Evolutionary conservation across 1,140 invertebrate genomes (phyloP).

Genomic region (Harlomillsia oculata): DNA sequence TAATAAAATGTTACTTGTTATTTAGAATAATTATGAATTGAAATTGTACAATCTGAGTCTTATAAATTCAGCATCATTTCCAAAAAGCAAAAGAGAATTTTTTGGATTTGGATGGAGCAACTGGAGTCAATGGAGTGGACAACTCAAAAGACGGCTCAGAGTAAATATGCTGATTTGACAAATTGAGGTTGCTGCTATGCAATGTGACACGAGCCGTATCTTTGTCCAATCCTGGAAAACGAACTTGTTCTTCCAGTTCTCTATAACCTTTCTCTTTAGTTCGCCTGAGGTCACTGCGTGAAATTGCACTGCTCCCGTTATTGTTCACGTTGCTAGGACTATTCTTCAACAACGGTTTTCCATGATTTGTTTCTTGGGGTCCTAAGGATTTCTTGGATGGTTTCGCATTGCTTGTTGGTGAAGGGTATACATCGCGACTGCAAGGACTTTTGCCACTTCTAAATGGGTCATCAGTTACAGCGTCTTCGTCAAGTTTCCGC

Average conservation of each 20-base stretch:
- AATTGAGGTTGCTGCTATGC: conserved; percentile 27
- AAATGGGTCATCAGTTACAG: not conserved
- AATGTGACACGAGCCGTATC: conserved; percentile 43
- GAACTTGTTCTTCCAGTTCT: conserved; percentile 47
- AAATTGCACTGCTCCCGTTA: not conserved
- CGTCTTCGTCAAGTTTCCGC: conserved; percentile 21
- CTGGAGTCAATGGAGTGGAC: not conserved
- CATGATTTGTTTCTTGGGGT: not conserved
- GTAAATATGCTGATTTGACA: conserved; percentile 35
- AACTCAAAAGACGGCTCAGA: conserved; percentile 34
- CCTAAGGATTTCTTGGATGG: not conserved
- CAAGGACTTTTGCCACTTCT: conserved; percentile 1
- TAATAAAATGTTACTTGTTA: no score
- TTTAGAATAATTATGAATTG: no score
- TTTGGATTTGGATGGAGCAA: conserved; percentile 23
- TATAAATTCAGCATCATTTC: no score
- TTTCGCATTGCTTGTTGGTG: not conserved
- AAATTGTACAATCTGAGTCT: no score
- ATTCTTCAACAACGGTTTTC: not conserved
- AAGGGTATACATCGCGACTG: conserved; percentile 1
- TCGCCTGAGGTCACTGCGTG: not conserved
- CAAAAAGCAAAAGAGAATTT: conserved; percentile 36
- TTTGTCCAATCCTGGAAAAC: conserved; percentile 48
- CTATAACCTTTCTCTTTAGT: conserved; percentile 40
- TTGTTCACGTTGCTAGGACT: not conserved